Percentiles rank a stretch among this genome's conserved stretches.
Conservation (phyloP, 2,888 invertebrate species). For the Emmelina monodactyla region DNA sequence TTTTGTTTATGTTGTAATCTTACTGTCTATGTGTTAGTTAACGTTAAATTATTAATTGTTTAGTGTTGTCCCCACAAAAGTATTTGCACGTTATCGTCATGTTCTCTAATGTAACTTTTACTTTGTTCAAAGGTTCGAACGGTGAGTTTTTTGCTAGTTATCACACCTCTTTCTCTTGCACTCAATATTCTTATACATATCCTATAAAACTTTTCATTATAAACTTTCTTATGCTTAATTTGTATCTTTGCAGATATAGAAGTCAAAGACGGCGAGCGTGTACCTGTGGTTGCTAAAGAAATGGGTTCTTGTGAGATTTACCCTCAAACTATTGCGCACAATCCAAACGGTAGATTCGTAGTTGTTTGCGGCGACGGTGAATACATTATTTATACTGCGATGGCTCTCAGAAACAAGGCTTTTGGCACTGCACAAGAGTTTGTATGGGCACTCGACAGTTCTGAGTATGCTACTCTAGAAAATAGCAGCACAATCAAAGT, state of each 20-base stretch:
- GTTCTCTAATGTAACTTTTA: no score
- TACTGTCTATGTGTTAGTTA: no score
- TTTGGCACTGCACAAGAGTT: constrained; percentile 99
- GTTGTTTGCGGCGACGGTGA: constrained; percentile 99
- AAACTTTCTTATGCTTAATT: no score
- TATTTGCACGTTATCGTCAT: no score
- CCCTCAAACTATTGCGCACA: constrained; percentile 97
- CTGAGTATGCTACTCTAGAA: constrained; percentile 90
- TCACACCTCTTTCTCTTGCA: no score
- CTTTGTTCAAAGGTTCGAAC: no score
- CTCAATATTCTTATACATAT: no score
- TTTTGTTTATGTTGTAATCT: no score
- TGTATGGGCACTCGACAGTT: constrained; percentile 97
- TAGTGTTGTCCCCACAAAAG: no score
- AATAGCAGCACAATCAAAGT: constrained; percentile 89
- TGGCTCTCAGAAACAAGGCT: constrained; percentile 98
- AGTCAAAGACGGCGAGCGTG: constrained; percentile 89
- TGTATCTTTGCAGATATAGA: constrained; percentile 68
- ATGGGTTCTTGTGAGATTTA: constrained; percentile 99
- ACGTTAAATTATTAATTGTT: no score
- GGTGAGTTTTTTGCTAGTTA: no score
- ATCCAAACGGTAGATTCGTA: constrained; percentile 92
- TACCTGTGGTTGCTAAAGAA: constrained; percentile 95
- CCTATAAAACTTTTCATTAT: no score
- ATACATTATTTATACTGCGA: constrained; percentile 99